Conservation (phyloP, 2,888 invertebrate genomes). For the Heliconius hortense region DNA sequence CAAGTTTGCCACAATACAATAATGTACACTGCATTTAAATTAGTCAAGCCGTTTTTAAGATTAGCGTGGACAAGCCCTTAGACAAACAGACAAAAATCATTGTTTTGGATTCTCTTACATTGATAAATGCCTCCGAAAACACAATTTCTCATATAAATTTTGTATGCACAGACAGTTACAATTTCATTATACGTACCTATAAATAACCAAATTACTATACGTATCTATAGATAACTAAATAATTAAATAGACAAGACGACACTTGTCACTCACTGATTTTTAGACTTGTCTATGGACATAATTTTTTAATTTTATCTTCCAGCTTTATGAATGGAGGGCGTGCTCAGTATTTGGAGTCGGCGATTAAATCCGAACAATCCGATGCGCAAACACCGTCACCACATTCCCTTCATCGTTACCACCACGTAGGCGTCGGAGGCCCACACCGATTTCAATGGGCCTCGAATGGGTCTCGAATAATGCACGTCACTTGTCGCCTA, state of each 20-base stretch:
- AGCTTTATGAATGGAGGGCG: conserved; percentile 66
- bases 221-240: neutral
- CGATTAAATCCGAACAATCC: conserved; percentile 72
- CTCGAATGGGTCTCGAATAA: conserved; percentile 64
- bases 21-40: no score
- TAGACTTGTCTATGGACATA: conserved; percentile 18
- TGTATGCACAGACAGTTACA: no score
- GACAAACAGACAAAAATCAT: no score
- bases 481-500: conserved; percentile 74
- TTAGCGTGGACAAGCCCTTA: no score
- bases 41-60: no score
- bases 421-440: conserved; percentile 69
- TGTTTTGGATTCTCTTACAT: no score
- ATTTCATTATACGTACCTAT: no score
- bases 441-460: conserved; percentile 77
- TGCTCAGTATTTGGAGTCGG: conserved; percentile 62
- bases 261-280: conserved; percentile 43
- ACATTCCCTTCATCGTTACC: conserved; percentile 53
- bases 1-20: no score
- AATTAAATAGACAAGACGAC: neutral
- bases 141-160: no score
- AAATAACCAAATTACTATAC: neutral
- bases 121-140: no score
- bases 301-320: conserved; percentile 3
- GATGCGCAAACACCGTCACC: conserved; percentile 71